Evolutionary conservation across 2,797 vertebrate genomes (phyloP), one percentile per base, ranked within the genome.

Genomic region (Lacerta bilineata): DNA sequence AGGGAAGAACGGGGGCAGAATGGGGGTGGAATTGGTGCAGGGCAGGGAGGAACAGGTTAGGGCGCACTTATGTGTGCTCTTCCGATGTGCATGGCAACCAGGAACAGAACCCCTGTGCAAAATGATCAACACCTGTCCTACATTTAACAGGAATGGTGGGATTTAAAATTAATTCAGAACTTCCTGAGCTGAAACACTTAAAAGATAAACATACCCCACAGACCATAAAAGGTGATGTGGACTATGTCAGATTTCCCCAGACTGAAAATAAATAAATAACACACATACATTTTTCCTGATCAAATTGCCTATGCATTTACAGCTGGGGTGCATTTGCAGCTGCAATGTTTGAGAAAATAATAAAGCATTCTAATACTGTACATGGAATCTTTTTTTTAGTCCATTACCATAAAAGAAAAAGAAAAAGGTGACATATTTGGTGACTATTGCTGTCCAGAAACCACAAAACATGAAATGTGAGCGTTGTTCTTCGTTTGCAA

Each of bases 401-500:
- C 64, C 74, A 77, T 77, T 6, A 55, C 50, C 50, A 55, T 15
- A 55, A 55, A 55, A 55, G 50, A 15, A 55, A 55, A 55, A 18
- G 39, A 36, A 79, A 25, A 36, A 25, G 3, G 10, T 61, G 18
- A 17, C 43, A 29, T 43, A 81, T 64, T 75, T 82, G 69, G 41
- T 87, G 20, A 33, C 6, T 46, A 13, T 41, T 18, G 8, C 41
- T 80, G 36, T 41, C 75, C 13, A 29, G 33, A 78, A 88, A 75
- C 66, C 77, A 83, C 64, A 20, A 2, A 29, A 0, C n/a, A 80
- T 87, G 43, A 1, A 89, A 71, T 2, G 0, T 88, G 84, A 68
- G 9, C 46, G 0, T 3, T 86, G 33, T 64, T 80, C 69, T 87
- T 76, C 90, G 72, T 64, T 89, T 84, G 39, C 3, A 89, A 36